Evolutionary conservation across 92 coral and sea anemone species (phyloP), one percentile per base, ranked within the genome.

Genomic region (Scolanthus callimorphus): DNA sequence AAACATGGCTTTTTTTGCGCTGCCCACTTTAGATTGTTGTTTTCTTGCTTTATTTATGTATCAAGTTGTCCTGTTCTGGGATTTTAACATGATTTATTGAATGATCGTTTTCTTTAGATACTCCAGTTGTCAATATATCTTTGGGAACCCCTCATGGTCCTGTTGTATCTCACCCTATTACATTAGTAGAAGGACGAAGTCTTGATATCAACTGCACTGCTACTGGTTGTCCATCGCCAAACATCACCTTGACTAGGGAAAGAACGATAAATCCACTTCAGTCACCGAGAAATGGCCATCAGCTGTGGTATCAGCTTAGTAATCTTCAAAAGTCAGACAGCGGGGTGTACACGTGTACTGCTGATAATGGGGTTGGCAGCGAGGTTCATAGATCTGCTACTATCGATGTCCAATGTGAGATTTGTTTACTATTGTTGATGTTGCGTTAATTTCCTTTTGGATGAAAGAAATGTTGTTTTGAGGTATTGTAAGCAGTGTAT

Each of bases 381-480:
- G 31, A 63, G 17, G 8, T 34, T 15, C 25, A 48, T 27, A 63
- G 29, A n/a, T 49, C 70, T 0, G 48, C 70, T 19, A 39, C 28
- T 63, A 75, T 71, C 24, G 37, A 54, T 26, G 80, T 79, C 12
- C 62, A 63, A 51, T 60, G 86, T 72, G n/a, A 79, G 86, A 70
- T 6, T 11, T n/a, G n/a, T n/a, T n/a, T n/a, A n/a, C n/a, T n/a
- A n/a, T n/a, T n/a, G n/a, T n/a, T n/a, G n/a, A n/a, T n/a, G n/a
- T n/a, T n/a, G n/a, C n/a, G n/a, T n/a, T n/a, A n/a, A n/a, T n/a
- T n/a, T n/a, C n/a, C n/a, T n/a, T n/a, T n/a, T n/a, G n/a, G n/a
- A n/a, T n/a, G n/a, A n/a, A n/a, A n/a, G n/a, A n/a, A n/a, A n/a
- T n/a, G n/a, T n/a, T n/a, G n/a, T n/a, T n/a, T n/a, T n/a, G n/a